Evolutionary conservation across 1,140 invertebrate species (phyloP).

Genomic region (Magallana angulata): DNA sequence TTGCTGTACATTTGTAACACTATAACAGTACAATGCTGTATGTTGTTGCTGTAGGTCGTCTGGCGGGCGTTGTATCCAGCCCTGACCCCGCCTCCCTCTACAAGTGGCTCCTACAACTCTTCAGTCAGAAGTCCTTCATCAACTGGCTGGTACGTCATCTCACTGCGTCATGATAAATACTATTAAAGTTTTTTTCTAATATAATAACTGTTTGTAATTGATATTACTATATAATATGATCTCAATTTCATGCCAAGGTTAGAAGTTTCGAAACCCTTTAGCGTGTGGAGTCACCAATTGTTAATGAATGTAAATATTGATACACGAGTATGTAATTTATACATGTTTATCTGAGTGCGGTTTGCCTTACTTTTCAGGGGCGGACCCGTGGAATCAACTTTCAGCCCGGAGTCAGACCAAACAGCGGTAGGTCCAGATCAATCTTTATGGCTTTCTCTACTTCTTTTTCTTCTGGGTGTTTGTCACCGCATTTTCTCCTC

Average conservation of each 20-base stretch:
- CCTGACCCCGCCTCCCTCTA: not conserved
- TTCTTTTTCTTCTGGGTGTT: not conserved
- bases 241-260: too few species aligned
- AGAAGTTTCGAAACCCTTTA: too few species aligned
- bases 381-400: constrained; percentile 14
- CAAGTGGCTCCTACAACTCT: not conserved
- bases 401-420: not conserved
- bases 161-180: too few species aligned
- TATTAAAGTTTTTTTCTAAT: too few species aligned
- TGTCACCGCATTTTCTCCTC: not conserved
- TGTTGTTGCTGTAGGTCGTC: not conserved
- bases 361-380: not conserved
- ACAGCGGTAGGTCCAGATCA: not conserved
- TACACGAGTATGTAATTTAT: too few species aligned
- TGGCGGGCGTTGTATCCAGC: not conserved
- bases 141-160: not conserved
- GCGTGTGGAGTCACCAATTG: too few species aligned
- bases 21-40: not conserved
- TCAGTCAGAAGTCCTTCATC: not conserved
- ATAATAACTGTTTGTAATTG: too few species aligned
- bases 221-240: too few species aligned
- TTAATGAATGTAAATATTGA: too few species aligned
- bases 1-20: too few species aligned
- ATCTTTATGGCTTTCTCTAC: not conserved
- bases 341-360: not conserved